Evolutionary conservation across 2,888 invertebrate genomes (phyloP).

Genomic region (Sphaeridia pumilis): DNA sequence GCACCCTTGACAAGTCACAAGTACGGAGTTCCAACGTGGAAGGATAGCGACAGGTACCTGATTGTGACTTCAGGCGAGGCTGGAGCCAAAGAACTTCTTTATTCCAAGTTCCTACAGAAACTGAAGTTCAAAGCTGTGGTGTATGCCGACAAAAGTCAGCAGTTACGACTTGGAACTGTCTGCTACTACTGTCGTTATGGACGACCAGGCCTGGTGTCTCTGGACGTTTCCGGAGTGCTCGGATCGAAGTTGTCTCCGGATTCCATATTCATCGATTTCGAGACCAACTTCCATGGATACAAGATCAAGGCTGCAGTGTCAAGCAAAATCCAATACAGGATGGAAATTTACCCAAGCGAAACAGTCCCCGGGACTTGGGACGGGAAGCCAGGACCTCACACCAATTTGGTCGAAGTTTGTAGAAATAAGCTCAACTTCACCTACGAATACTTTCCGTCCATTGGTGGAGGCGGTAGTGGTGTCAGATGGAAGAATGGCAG

Average conservation of each 20-base stretch:
- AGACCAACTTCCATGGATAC: slow-evolving; percentile 16
- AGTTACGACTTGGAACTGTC: neutral
- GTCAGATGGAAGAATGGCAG: slow-evolving; percentile 11
- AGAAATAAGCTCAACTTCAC: slow-evolving; percentile 22
- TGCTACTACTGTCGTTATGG: slow-evolving; percentile 15
- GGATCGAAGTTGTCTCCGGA: neutral
- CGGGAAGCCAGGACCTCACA: slow-evolving; percentile 24
- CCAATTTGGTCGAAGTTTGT: slow-evolving; percentile 18
- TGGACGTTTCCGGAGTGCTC: neutral
- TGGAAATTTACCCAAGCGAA: slow-evolving; percentile 4
- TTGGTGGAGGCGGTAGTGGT: slow-evolving; percentile 26
- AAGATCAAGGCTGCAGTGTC: slow-evolving; percentile 10
- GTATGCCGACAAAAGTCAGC: neutral
- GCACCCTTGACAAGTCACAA: neutral
- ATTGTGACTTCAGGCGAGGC: slow-evolving; percentile 12
- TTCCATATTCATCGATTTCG: slow-evolving; percentile 13
- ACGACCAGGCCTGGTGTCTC: neutral
- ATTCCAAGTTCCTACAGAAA: slow-evolving; percentile 7
- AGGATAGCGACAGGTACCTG: slow-evolving; percentile 21
- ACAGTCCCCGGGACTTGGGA: slow-evolving; percentile 10
- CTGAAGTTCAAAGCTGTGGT: slow-evolving; percentile 17
- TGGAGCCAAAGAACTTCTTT: slow-evolving; percentile 2
- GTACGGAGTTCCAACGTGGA: slow-evolving; percentile 7
- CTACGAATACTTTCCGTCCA: slow-evolving; percentile 20
- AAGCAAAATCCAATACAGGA: slow-evolving; percentile 10